Evolutionary conservation across 2,888 invertebrate species (phyloP).

Genomic region (Troglohyphantes excavatus): DNA sequence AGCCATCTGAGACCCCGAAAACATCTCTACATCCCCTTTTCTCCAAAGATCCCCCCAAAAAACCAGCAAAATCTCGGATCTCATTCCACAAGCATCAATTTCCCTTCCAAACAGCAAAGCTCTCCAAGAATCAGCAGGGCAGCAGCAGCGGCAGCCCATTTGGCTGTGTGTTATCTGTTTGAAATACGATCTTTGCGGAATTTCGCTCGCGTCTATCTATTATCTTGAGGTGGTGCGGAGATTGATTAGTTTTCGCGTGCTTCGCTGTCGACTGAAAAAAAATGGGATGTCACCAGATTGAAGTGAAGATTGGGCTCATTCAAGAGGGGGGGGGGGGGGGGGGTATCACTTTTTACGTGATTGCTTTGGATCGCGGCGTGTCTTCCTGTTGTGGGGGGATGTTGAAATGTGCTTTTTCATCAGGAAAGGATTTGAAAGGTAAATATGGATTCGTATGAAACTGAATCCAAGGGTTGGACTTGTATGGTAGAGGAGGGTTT

Average conservation of each 20-base stretch:
- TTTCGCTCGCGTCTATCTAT: slow-evolving; percentile 58
- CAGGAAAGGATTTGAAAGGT: neutral
- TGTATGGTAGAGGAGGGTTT: too few relatives aligned
- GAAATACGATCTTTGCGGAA: slow-evolving; percentile 67
- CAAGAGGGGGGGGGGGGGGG: neutral
- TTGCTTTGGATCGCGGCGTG: neutral
- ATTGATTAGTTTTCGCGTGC: slow-evolving; percentile 62
- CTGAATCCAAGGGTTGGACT: neutral
- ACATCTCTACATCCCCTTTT: too few relatives aligned
- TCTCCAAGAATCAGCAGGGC: too few relatives aligned
- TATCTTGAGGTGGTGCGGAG: slow-evolving; percentile 55
- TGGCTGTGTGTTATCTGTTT: slow-evolving; percentile 70
- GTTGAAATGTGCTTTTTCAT: neutral
- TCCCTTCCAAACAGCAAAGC: too few relatives aligned
- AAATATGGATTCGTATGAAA: neutral
- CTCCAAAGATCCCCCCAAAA: too few relatives aligned
- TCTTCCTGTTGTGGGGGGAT: neutral
- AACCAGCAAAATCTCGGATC: too few relatives aligned
- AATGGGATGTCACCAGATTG: neutral
- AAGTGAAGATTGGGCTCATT: neutral
- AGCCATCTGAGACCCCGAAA: too few relatives aligned
- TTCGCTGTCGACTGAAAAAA: slow-evolving; percentile 12
- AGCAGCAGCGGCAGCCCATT: slow-evolving; percentile 4
- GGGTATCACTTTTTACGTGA: neutral
- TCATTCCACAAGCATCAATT: too few relatives aligned